Percentiles rank a stretch among this genome's conserved stretches.
These are phyloP conservation scores for Serilophus lunatus DNA, from an alignment of 2,113 vertebrate species.

Conservation along the genomic window DNA sequence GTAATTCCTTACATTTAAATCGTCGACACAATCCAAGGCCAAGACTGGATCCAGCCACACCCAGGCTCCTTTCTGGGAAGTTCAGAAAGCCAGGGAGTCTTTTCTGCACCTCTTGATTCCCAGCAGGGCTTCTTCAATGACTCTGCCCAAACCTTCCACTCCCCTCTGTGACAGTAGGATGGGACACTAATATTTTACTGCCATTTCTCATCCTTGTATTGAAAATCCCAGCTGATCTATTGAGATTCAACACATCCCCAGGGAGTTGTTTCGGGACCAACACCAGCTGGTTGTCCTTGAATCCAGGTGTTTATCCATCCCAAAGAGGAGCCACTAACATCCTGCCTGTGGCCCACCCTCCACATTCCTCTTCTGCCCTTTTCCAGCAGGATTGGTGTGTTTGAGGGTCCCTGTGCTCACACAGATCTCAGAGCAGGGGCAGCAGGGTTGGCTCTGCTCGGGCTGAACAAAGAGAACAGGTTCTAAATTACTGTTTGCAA, in stretches of 20 bases:
- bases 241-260: neutral
- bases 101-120: too few species aligned
- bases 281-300: neutral
- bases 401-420: neutral
- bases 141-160: too few species aligned
- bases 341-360: neutral
- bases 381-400: neutral
- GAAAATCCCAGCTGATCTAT: neutral
- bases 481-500: neutral
- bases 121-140: too few species aligned
- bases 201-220: fast-evolving
- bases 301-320: neutral
- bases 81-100: too few species aligned
- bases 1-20: too few species aligned
- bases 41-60: too few species aligned
- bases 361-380: neutral
- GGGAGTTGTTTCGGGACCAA: neutral
- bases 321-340: neutral
- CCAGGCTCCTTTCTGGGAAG: too few species aligned
- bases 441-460: neutral
- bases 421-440: neutral
- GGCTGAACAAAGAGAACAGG: neutral
- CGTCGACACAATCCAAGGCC: too few species aligned
- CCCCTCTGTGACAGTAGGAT: too few species aligned
- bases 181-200: neutral